Evolutionary conservation across 1,140 invertebrate genomes (phyloP).

Genomic region (Pogonomyrmex californicus): DNA sequence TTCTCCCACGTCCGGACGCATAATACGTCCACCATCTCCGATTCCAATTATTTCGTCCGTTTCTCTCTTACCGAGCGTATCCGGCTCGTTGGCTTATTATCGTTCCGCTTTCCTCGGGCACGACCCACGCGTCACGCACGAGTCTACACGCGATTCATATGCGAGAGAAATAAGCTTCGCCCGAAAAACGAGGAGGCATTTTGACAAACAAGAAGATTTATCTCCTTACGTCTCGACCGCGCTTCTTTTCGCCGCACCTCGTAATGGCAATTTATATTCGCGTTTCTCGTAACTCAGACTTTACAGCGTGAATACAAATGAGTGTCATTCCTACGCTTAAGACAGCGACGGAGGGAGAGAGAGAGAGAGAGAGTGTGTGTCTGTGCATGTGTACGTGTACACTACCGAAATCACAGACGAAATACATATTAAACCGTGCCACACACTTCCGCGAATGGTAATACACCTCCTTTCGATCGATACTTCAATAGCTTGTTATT

Average conservation of each 20-base stretch:
- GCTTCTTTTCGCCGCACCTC: constrained; percentile 52
- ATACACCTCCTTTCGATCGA: constrained; percentile 31
- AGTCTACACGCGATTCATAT: constrained; percentile 47
- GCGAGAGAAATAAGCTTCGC: constrained; percentile 43
- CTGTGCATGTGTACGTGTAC: background rate
- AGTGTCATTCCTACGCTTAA: constrained; percentile 29
- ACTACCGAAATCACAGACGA: constrained; percentile 42
- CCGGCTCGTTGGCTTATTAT: constrained; percentile 34
- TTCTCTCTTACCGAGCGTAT: background rate
- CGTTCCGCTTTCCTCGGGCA: background rate
- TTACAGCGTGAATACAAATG: constrained; percentile 59
- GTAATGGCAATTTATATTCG: constrained; percentile 65
- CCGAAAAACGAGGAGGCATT: constrained; percentile 43
- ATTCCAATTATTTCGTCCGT: constrained; percentile 56
- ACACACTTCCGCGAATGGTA: background rate
- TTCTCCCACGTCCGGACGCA: constrained; percentile 10
- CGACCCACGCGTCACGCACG: constrained; percentile 38
- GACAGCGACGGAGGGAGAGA: constrained; percentile 11
- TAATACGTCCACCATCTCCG: constrained; percentile 15
- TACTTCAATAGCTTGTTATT: constrained; percentile 39
- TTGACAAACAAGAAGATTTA: constrained; percentile 60
- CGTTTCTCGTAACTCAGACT: constrained; percentile 56
- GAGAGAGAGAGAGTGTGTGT: background rate
- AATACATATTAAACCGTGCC: constrained; percentile 6
- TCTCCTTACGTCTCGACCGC: constrained; percentile 21